These are phyloP conservation scores for Luidia sarsii DNA, from an alignment of 53 echinoderm and acorn worm species.

Conservation along the genomic window DNA sequence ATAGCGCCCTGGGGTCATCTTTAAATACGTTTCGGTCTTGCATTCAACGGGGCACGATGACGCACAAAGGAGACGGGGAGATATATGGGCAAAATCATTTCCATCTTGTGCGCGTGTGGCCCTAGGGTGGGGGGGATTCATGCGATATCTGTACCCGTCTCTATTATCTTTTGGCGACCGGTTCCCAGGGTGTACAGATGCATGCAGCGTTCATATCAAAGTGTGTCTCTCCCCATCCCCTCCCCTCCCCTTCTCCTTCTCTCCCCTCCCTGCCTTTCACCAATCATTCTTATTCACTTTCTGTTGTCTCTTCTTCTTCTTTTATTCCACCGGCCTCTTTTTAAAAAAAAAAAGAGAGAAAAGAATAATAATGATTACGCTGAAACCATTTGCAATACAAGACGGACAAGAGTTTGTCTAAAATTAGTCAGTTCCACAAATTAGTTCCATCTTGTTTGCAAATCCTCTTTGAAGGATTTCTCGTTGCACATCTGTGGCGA, in stretches of 20 bases:
- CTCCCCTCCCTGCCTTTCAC: not conserved
- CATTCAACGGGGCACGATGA: slow-evolving; percentile 54
- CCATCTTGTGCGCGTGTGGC: slow-evolving; percentile 51
- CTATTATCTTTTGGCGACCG: slow-evolving; percentile 28
- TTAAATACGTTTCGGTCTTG: slow-evolving; percentile 55
- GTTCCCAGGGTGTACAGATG: slow-evolving; percentile 41
- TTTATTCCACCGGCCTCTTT: no score
- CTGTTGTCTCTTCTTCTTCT: no score
- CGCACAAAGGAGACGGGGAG: slow-evolving; percentile 42
- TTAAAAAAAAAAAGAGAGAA: no score
- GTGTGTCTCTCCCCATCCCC: not conserved
- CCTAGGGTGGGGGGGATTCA: slow-evolving; percentile 38
- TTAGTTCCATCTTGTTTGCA: no score
- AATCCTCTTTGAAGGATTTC: no score
- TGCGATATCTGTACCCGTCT: slow-evolving; percentile 40
- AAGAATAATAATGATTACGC: no score
- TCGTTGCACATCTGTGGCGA: no score
- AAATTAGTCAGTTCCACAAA: no score
- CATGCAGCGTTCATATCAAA: not conserved
- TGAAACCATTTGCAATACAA: no score
- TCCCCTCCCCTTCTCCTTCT: no score
- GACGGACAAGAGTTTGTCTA: no score
- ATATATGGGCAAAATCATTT: slow-evolving; percentile 50
- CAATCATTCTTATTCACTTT: slow-evolving; percentile 17
- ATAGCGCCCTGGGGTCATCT: slow-evolving; percentile 20